Base-by-base conservation (phyloP, 2,797 vertebrate genomes). In the Xenops minutus region DNA sequence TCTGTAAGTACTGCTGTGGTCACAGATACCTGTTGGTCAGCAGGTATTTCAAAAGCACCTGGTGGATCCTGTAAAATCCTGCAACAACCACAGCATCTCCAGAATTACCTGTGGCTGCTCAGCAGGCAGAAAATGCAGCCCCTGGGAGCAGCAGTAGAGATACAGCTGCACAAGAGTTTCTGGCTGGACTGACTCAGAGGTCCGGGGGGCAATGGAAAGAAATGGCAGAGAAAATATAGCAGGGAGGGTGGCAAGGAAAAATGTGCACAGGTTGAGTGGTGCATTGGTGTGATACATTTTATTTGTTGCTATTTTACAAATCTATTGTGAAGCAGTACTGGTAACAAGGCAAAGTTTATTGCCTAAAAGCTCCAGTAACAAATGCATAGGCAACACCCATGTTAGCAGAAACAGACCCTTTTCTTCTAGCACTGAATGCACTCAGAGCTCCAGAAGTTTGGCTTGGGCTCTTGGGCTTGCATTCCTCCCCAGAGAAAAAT, bases 381-480 rank as follows among this genome's bases (percentile, higher is more conserved):
- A 86, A 78, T 30, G 27, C 62, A 73, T 3, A 89, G 75, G 39
- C 79, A 91, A 84, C 92, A 91, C 69, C 84, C 87, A 51, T n/a
- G 13, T 54, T 19, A 90, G 79, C 46, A 92, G 74, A 79, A 87
- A 84, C 66, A 84, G 68, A 89, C 30, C 49, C 49, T 61, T 85
- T 90, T 63, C 62, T 83, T 80, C 73, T 23, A 62, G 43, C 30
- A 80, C 32, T 83, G 48, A 80, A 54, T 27, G 48, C 59, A 76
- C 66, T 78, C 69, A 46, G 61, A 72, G 24, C 48, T 73, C 79
- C 89, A 92, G 66, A 94, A 94, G 59, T 92, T 95, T 94, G 94
- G 94, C 92, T 73, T 84, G 39, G 51, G 51, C 85, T 95, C 69
- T 89, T 88, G 82, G 82, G 79, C 83, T 96, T 88, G 80, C 88